Evolutionary conservation across 2,113 vertebrate species (phyloP).

Genomic region (Cichladusa arquata): DNA sequence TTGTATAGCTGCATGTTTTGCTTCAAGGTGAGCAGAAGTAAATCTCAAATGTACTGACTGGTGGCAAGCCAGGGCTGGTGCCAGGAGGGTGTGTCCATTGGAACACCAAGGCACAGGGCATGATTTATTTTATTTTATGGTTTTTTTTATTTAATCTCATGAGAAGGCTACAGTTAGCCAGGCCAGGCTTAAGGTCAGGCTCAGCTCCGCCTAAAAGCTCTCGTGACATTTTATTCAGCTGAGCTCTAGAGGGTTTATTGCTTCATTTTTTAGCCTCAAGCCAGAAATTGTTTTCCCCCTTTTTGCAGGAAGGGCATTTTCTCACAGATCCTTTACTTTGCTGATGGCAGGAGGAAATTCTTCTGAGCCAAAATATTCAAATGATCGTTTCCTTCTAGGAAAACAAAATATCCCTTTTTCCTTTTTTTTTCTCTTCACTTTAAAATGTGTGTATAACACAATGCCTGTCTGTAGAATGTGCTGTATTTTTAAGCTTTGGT

Average conservation of each 20-base stretch:
- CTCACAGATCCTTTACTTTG: neutral
- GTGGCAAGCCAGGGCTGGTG: neutral
- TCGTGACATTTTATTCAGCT: neutral
- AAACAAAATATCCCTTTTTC: neutral
- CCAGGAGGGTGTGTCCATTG: neutral
- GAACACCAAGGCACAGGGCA: neutral
- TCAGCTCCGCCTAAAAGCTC: neutral
- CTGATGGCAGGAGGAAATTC: neutral
- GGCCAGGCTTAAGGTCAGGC: neutral
- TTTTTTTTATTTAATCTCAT: neutral
- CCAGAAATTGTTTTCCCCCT: neutral
- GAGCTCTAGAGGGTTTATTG: neutral
- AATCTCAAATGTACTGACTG: neutral
- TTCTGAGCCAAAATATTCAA: neutral
- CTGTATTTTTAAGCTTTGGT: neutral
- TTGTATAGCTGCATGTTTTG: neutral
- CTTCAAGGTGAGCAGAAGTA: neutral
- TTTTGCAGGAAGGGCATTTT: neutral
- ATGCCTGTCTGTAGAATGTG: neutral
- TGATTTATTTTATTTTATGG: neutral
- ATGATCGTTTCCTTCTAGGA: neutral
- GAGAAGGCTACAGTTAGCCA: neutral
- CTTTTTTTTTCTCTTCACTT: too few species aligned
- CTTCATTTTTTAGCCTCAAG: neutral
- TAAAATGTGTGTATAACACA: accelerated